These are phyloP conservation scores for Halictus quadricinctus DNA, from an alignment of 2,888 invertebrate species.

Conservation along the genomic window DNA sequence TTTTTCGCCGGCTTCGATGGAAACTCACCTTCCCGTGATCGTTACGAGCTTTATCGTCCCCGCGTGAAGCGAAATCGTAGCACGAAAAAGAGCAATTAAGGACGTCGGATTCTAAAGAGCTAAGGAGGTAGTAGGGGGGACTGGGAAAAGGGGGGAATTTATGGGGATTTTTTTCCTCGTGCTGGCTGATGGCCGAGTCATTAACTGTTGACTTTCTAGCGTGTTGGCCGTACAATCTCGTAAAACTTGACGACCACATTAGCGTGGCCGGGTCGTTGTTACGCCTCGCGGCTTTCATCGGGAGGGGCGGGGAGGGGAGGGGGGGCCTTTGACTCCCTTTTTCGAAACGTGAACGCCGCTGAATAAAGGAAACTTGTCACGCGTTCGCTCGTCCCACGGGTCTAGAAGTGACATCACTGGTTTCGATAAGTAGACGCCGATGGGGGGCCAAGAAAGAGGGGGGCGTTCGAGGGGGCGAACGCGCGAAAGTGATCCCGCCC, in stretches of 20 bases:
- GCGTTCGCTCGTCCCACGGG: conserved; percentile 41
- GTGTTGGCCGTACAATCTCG: conserved; percentile 43
- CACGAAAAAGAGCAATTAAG: conserved; percentile 49
- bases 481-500: conserved; percentile 43
- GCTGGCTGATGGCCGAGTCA: conserved; percentile 16
- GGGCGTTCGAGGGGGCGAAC: conserved; percentile 20
- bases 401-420: conserved; percentile 50
- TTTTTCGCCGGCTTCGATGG: neutral
- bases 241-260: conserved; percentile 53
- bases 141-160: conserved; percentile 11
- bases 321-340: conserved; percentile 39
- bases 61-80: conserved; percentile 5
- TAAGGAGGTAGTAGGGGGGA: neutral
- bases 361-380: conserved; percentile 64
- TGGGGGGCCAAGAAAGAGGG: neutral
- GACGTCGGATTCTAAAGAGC: conserved; percentile 31
- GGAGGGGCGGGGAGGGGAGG: neutral
- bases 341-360: conserved; percentile 44
- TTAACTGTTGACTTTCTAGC: conserved; percentile 46
- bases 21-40: neutral
- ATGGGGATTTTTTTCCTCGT: conserved; percentile 25
- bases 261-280: conserved; percentile 38
- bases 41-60: conserved; percentile 20
- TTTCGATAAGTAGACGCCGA: conserved; percentile 34
- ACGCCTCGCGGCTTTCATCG: conserved; percentile 42